Percentiles rank a stretch among this genome's conserved stretches.
Evolutionary conservation across 2,888 invertebrate genomes (phyloP).

Genomic region (Lottia scabra): DNA sequence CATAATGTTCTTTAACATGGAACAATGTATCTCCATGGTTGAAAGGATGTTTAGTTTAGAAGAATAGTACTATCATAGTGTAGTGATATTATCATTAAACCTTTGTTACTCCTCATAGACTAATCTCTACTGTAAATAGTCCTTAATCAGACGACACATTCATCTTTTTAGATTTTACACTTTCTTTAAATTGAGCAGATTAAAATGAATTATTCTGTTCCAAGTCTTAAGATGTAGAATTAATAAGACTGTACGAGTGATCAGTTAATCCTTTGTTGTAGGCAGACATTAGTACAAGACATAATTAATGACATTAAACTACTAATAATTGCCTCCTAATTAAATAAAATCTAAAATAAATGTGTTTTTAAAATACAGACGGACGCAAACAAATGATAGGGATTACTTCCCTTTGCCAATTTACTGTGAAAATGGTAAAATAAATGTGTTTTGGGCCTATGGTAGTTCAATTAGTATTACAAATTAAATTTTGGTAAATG

Average conservation of each 20-base stretch:
- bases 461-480: background rate
- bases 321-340: background rate
- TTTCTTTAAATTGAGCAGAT: background rate
- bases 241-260: no score
- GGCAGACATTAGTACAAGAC: no score
- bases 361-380: constrained; percentile 3
- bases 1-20: background rate
- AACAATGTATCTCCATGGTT: background rate
- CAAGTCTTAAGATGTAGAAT: background rate
- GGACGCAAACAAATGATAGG: background rate
- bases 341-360: background rate
- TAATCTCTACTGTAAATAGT: constrained; percentile 3
- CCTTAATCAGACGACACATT: background rate
- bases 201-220: background rate
- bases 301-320: background rate
- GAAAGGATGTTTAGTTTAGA: background rate
- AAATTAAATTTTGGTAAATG: no score
- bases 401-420: background rate
- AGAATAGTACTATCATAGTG: constrained; percentile 2
- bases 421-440: background rate
- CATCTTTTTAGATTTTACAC: background rate
- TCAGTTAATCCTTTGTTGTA: no score
- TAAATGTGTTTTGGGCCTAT: background rate
- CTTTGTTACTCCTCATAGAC: background rate
- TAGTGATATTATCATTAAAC: background rate